Percentiles rank a stretch among this genome's conserved stretches.
Evolutionary conservation across 2,113 vertebrate species (phyloP).

Genomic region (Hirundichthys speculiger): DNA sequence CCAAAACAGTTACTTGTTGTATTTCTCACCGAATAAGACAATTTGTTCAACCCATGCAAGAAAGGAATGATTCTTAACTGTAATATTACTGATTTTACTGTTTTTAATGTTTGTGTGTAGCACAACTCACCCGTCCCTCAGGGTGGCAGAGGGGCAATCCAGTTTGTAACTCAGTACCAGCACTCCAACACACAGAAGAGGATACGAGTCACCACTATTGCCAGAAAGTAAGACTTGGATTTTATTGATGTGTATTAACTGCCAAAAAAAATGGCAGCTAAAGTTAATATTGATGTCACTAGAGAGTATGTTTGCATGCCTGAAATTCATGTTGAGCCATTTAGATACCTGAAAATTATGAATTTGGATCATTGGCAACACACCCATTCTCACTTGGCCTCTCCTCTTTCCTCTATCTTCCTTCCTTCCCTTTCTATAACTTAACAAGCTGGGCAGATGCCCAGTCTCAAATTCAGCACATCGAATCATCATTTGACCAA

Average conservation of each 20-base stretch:
- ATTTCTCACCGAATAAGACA: neutral
- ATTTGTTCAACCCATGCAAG: neutral
- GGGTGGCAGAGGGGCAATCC: constrained; percentile 92
- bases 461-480: constrained; percentile 94
- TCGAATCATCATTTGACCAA: constrained; percentile 96
- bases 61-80: neutral
- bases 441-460: constrained; percentile 92
- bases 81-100: constrained; percentile 19
- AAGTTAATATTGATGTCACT: no score
- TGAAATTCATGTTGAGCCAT: neutral
- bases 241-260: neutral
- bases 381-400: constrained; percentile 32
- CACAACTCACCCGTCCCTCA: constrained; percentile 94
- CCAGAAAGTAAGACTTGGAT: constrained; percentile 89
- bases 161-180: constrained; percentile 97
- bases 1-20: constrained; percentile 26
- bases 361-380: constrained; percentile 33
- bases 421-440: neutral
- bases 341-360: no score
- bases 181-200: constrained; percentile 92
- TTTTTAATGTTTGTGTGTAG: constrained; percentile 74
- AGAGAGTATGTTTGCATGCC: constrained; percentile 34
- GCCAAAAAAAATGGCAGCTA: no score
- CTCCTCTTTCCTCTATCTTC: neutral
- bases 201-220: constrained; percentile 93